Percentiles rank a stretch among this genome's conserved stretches.
Evolutionary conservation across 2,797 vertebrate genomes (phyloP).

Genomic region (Sternarchorhynchus goeldii): DNA sequence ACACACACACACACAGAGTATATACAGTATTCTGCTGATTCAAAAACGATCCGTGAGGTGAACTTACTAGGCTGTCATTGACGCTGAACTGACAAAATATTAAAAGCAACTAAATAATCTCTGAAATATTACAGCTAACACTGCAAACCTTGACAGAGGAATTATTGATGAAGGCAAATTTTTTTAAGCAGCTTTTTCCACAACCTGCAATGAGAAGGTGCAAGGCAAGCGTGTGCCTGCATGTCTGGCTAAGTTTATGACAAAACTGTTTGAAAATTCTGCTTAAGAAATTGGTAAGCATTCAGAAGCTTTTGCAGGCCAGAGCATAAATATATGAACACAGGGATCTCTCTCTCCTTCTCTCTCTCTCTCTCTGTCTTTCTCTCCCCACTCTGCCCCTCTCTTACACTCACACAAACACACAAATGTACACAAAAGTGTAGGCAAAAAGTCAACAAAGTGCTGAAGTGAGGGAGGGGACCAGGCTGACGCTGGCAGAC

Average conservation of each 20-base stretch:
- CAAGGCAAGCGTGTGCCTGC: background rate
- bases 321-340: conserved; percentile 47
- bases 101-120: conserved; percentile 28
- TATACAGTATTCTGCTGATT: conserved; percentile 9
- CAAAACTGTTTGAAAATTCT: conserved; percentile 51
- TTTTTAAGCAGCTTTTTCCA: conserved; percentile 30
- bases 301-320: conserved; percentile 52
- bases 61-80: conserved; percentile 20
- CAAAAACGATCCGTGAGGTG: conserved; percentile 16
- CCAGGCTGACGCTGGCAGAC: conserved; percentile 60
- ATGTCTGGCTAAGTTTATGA: conserved; percentile 30
- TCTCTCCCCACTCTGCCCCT: too few relatives aligned
- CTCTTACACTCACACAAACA: conserved; percentile 24
- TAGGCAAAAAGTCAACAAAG: conserved; percentile 65
- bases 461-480: conserved; percentile 67
- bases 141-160: conserved; percentile 31
- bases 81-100: conserved; percentile 43
- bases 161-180: conserved; percentile 36
- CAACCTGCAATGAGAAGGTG: background rate
- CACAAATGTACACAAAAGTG: conserved; percentile 54
- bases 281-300: conserved; percentile 40
- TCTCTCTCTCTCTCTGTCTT: too few relatives aligned
- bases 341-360: conserved; percentile 22
- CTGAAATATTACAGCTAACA: conserved; percentile 32
- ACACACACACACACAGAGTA: too few relatives aligned